These are phyloP conservation scores for Sigmodon hispidus DNA, from an alignment of 2,113 vertebrate species.

Conservation along the genomic window DNA sequence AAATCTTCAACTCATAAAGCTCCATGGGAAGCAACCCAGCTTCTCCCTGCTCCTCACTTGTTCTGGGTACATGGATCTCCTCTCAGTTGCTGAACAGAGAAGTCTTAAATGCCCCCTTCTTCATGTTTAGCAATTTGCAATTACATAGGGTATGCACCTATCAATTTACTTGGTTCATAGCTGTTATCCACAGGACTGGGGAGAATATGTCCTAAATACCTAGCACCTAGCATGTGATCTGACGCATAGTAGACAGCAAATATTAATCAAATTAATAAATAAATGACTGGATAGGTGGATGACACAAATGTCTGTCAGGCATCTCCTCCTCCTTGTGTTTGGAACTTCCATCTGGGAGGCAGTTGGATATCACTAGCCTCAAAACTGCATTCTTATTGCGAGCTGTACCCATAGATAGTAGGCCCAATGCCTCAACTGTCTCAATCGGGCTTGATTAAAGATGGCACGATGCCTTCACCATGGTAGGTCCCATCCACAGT, in stretches of 20 bases:
- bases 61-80: not conserved
- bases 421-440: not conserved
- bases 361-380: not conserved
- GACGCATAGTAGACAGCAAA: not conserved
- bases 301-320: not conserved
- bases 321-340: not conserved
- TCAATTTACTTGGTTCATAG: conserved; percentile 28
- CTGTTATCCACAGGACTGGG: not conserved
- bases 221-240: not conserved
- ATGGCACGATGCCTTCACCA: not conserved
- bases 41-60: not conserved
- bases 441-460: conserved; percentile 7
- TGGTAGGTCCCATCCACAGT: not conserved
- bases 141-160: not conserved
- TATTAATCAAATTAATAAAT: not conserved
- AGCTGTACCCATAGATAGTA: not conserved
- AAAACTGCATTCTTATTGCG: not conserved
- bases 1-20: not conserved
- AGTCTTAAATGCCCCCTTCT: not conserved
- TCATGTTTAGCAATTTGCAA: conserved; percentile 12
- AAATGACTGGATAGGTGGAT: not conserved
- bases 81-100: conserved; percentile 35
- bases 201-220: not conserved
- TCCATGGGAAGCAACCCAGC: not conserved
- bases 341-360: not conserved